Conservation (phyloP, 2,888 invertebrate genomes). For the Ferdinandea cuprea region DNA sequence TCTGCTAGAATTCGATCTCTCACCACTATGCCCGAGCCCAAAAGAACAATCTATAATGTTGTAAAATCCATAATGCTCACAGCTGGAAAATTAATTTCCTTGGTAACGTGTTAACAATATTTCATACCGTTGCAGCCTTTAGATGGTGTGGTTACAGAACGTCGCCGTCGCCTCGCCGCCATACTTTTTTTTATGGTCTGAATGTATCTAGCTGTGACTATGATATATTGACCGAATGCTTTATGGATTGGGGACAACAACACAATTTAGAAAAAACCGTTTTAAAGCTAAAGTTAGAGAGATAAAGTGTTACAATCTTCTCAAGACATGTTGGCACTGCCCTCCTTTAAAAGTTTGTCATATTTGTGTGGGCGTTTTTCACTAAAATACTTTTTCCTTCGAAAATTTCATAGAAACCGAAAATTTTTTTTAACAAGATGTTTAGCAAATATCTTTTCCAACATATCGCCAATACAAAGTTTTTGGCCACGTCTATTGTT, state of each 20-base stretch:
- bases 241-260: constrained; percentile 48
- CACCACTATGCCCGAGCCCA: constrained; percentile 8
- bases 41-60: constrained; percentile 68
- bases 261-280: no score
- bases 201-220: constrained; percentile 3
- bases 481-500: no score
- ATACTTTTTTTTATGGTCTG: constrained; percentile 34
- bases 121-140: constrained; percentile 66
- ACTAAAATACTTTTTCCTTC: no score
- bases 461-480: no score
- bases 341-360: no score
- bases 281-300: no score
- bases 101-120: constrained; percentile 72
- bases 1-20: constrained; percentile 51
- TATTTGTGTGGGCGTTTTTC: no score
- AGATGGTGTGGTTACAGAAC: constrained; percentile 40
- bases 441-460: no score
- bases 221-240: constrained; percentile 44
- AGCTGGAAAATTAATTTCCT: constrained; percentile 74
- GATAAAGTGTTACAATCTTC: no score
- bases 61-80: constrained; percentile 72
- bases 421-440: no score
- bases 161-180: constrained; percentile 30
- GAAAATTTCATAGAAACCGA: no score
- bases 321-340: no score